Evolutionary conservation across 2,888 invertebrate genomes (phyloP), one percentile per base, ranked within the genome.

Genomic region (Antheraea assamensis): DNA sequence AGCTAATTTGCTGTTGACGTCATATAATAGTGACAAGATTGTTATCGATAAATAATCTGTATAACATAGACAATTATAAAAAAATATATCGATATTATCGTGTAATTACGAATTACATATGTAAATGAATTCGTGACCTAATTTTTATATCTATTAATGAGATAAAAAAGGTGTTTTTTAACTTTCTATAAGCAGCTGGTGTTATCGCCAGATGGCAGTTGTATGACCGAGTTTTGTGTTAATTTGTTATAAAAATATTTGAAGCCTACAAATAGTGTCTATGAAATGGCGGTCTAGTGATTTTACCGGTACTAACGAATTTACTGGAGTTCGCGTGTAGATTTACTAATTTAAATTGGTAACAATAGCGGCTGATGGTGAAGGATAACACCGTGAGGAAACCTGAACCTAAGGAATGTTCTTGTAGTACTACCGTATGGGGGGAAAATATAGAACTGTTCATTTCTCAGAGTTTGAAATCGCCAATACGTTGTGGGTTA

Each of bases 91-190:
- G 61, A 64, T 64, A 3, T 64, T 30, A 64, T 64, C 61, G 7
- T 64, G 30, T 64, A 30, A 30, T 64, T 64, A 64, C 3, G 30
- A 30, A 64, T 27, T 27, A 64, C 61, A 64, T 10, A 64, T 64
- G 61, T 64, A 30, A 64, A 64, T 35, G 8, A 19, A 42, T n/a
- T 21, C 31, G 35, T 68, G 68, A 68, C 68, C 35, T 35, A 68
- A 68, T 35, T 68, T 35, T 15, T 7, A 10, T 35, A 68, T 68
- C n/a, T 10, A 35, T 68, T 68, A 35, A 64, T 64, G 27, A 27
- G 27, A 64, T 64, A 64, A 64, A 15, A n/a, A 64, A 68, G 68
- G 68, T 68, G 68, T 35, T 68, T n/a, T 35, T 21, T 68, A 8
- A 21, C 35, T 35, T 68, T 68, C n/a, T 68, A 68, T 7, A 10